Conservation (phyloP, 2,888 invertebrate genomes). For the Cybosia mesomella region DNA sequence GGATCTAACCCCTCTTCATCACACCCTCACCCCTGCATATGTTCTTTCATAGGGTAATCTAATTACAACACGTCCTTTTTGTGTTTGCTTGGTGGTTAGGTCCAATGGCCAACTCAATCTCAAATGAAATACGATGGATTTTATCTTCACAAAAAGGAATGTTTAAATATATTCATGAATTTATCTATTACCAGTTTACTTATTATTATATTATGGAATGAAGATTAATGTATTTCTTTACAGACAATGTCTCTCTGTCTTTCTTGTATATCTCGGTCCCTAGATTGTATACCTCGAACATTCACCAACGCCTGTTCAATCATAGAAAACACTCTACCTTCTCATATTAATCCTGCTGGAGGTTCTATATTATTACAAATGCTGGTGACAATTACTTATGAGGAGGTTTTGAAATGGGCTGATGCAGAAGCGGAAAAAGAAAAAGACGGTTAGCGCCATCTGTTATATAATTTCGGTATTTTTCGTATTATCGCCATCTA, state of each 20-base stretch:
- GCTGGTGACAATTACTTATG: slow-evolving; percentile 90
- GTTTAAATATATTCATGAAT: too few species aligned
- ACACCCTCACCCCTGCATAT: too few species aligned
- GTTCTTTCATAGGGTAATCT: too few species aligned
- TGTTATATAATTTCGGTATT: slow-evolving; percentile 6
- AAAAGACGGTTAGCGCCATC: slow-evolving; percentile 61
- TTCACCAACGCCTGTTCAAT: slow-evolving; percentile 87
- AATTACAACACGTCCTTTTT: too few species aligned
- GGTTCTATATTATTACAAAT: slow-evolving; percentile 91
- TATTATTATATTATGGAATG: too few species aligned
- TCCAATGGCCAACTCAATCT: too few species aligned
- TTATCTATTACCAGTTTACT: too few species aligned
- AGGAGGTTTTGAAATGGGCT: slow-evolving; percentile 87
- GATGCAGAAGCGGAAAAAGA: slow-evolving; percentile 71
- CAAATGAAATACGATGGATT: too few species aligned
- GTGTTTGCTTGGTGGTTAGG: too few species aligned
- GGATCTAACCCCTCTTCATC: too few species aligned
- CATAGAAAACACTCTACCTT: slow-evolving; percentile 90
- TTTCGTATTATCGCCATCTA: slow-evolving; percentile 23
- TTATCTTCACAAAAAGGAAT: too few species aligned
- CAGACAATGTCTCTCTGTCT: slow-evolving; percentile 91
- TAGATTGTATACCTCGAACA: slow-evolving; percentile 89
- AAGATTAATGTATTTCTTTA: slow-evolving; percentile 22
- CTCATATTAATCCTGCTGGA: slow-evolving; percentile 90
- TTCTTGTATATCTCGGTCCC: slow-evolving; percentile 89